Base-by-base conservation (phyloP, 1,140 invertebrate species). In the Drosophila sucinea region DNA sequence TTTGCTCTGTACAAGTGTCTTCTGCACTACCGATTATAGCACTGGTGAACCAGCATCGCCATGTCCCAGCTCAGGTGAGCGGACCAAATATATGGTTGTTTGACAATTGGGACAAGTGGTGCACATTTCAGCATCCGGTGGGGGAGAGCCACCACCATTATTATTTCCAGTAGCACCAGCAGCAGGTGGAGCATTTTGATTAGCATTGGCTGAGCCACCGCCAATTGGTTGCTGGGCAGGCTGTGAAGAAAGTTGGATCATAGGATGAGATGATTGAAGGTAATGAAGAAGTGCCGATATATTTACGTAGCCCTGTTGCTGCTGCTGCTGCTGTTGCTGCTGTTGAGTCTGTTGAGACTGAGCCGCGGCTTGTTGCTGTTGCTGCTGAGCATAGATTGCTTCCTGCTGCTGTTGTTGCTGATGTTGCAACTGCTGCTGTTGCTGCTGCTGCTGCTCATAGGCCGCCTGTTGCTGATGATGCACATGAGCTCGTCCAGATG, bases 31-130 rank as follows among this genome's bases (percentile, higher is more conserved):
- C 17, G 44, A 23, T 74, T 69, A 78, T 54, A 90, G 69, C 35
- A 73, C 33, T 11, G 79, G 41, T 4, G 68, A 4, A 3, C 68
- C 70, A 11, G 61, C 75, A 69, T 90, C 86, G 5, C 85, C 86
- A 7, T 90, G 40, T 2, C 84, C 84, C 58, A 81, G 27, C 25
- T 91, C 90, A 3, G 85, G 70, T 5, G 74, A 47, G 41, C 90
- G 90, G 11, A 91, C 84, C 60, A 91, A 62, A 66, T 90, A 90
- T 10, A 91, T 91, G 7, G 87, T 91, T 6, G 90, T 90, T 61
- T 90, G 87, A 61, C 90, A 91, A 67, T 91, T 91, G 27, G 90
- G 90, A 40, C 90, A 91, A 27, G 90, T 91, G 41, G 90, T 91
- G 61, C 90, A 91, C 81, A 91, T 79, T 60, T 91, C 90, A 8